phyloP scores from a whole-genome alignment of 2,797 vertebrate species.

The Hyperoplus lanceolatus region DNA sequence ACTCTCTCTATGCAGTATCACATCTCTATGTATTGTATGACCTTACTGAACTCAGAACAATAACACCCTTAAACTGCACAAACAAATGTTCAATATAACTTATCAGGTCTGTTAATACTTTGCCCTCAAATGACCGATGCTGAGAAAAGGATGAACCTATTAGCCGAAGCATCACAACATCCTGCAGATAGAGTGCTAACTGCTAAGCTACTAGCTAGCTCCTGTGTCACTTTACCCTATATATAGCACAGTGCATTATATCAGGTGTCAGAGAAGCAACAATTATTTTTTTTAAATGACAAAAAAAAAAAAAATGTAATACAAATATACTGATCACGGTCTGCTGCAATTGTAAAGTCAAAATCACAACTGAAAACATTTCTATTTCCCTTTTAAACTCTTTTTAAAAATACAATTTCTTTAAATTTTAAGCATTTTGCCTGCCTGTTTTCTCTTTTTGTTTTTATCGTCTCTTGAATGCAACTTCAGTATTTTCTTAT shows the following conservation, averaged over 20 bases:
- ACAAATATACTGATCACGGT: no score
- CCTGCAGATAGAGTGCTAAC: slow-evolving; percentile 2
- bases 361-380: no score
- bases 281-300: background rate
- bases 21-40: background rate
- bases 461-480: no score
- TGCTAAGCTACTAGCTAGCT: background rate
- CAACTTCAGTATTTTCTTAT: no score
- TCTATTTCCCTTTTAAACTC: no score
- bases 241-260: background rate
- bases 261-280: background rate
- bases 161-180: background rate
- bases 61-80: background rate
- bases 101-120: no score
- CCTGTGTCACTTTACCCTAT: background rate
- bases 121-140: background rate
- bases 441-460: no score
- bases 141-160: background rate
- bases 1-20: background rate
- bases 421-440: no score
- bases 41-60: background rate
- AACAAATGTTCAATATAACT: background rate
- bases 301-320: no score
- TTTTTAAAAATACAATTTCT: no score
- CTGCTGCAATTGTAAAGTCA: no score